These are phyloP conservation scores for Pleuronectes platessa DNA, from an alignment of 2,113 vertebrate species.

Conservation along the genomic window DNA sequence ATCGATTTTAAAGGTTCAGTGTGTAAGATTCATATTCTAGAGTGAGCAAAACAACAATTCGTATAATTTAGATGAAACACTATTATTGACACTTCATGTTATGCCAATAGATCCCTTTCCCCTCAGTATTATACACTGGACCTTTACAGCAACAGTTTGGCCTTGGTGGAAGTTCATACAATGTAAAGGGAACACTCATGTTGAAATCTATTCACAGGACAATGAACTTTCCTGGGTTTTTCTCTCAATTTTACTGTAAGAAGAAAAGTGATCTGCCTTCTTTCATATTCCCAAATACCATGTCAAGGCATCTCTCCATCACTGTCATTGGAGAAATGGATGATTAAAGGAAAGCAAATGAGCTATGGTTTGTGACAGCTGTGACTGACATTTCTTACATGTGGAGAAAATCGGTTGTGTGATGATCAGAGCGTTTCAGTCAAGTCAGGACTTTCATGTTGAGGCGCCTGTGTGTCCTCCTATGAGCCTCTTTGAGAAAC, in stretches of 20 bases:
- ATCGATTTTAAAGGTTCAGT: too few species aligned
- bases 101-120: too few species aligned
- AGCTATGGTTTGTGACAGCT: constrained; percentile 34
- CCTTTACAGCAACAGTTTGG: too few species aligned
- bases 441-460: neutral
- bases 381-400: constrained; percentile 65
- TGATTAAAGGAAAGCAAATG: constrained; percentile 21
- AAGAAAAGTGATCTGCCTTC: constrained; percentile 7
- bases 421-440: constrained; percentile 51
- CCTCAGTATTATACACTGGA: too few species aligned
- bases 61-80: too few species aligned
- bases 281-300: neutral
- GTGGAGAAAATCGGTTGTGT: constrained; percentile 41
- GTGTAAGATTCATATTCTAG: too few species aligned
- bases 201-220: too few species aligned
- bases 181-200: neutral
- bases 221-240: neutral
- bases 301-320: constrained; percentile 32
- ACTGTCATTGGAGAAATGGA: neutral
- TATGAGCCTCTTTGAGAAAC: constrained; percentile 21
- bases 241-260: neutral
- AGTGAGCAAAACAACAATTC: too few species aligned
- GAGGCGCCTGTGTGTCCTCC: constrained; percentile 36
- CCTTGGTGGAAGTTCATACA: neutral
- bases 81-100: too few species aligned